Evolutionary conservation across 2,888 invertebrate genomes (phyloP).

Genomic region (Athalia rosae): DNA sequence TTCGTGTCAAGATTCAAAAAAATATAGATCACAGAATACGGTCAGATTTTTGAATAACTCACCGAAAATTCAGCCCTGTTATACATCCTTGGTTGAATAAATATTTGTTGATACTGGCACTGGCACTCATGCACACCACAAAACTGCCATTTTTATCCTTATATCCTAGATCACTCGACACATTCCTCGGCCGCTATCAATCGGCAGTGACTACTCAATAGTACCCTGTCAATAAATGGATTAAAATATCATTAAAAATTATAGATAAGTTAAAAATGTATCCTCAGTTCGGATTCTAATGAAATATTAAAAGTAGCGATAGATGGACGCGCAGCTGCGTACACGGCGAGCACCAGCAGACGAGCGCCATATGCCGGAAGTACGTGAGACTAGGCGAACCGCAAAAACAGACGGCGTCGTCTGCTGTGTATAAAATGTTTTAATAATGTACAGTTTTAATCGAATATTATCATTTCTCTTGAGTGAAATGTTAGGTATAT

Average conservation of each 20-base stretch:
- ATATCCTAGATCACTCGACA: background rate
- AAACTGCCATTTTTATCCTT: conserved; percentile 47
- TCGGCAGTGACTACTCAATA: background rate
- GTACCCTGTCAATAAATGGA: background rate
- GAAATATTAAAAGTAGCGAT: conserved; percentile 38
- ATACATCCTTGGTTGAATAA: conserved; percentile 38
- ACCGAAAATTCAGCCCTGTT: conserved; percentile 39
- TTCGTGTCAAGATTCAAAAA: background rate
- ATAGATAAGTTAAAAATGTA: background rate
- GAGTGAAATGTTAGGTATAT: conserved; percentile 52
- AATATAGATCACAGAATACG: background rate
- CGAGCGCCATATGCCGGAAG: conserved; percentile 36
- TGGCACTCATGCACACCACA: conserved; percentile 56
- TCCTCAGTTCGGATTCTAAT: conserved; percentile 6
- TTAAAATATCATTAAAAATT: conserved; percentile 5
- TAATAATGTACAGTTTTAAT: background rate
- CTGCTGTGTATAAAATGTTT: conserved; percentile 30
- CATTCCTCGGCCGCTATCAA: background rate
- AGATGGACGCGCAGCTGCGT: conserved; percentile 13
- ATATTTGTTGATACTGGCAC: conserved; percentile 51
- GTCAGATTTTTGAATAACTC: background rate
- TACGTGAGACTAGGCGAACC: conserved; percentile 31
- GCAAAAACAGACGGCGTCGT: conserved; percentile 42
- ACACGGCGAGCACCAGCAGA: conserved; percentile 30
- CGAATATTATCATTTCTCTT: background rate